These are phyloP conservation scores for Reinhardtius hippoglossoides DNA, from an alignment of 2,113 vertebrate species.

Conservation along the genomic window DNA sequence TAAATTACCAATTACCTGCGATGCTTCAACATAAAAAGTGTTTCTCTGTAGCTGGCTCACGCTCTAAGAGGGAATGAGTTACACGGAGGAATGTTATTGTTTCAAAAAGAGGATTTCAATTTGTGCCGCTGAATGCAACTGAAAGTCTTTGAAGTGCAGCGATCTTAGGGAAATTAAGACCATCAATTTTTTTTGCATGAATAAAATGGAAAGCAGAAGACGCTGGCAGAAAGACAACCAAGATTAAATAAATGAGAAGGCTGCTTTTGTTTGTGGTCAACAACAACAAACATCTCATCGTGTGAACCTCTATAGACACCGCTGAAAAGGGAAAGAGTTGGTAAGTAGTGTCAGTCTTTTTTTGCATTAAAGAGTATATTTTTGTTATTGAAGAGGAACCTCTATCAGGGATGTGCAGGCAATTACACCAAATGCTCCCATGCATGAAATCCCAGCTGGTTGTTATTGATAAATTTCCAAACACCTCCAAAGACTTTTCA, in stretches of 20 bases:
- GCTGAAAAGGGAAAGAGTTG: conserved; percentile 43
- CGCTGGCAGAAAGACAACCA: conserved; percentile 28
- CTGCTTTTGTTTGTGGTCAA: conserved; percentile 57
- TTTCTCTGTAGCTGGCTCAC: conserved; percentile 49
- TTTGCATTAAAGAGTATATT: conserved; percentile 78
- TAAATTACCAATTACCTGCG: conserved; percentile 56
- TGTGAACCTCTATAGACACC: conserved; percentile 39
- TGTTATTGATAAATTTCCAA: conserved; percentile 87
- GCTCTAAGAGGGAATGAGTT: conserved; percentile 51
- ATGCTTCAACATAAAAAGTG: conserved; percentile 31
- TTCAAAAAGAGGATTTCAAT: conserved; percentile 68
- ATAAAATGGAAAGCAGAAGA: conserved; percentile 32
- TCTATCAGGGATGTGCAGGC: conserved; percentile 85
- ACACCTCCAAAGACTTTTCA: conserved; percentile 85
- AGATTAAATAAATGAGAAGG: conserved; percentile 39
- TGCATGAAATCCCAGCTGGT: conserved; percentile 86
- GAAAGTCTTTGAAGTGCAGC: conserved; percentile 68
- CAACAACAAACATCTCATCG: conserved; percentile 51
- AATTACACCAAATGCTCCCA: conserved; percentile 85
- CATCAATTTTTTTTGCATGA: conserved; percentile 32
- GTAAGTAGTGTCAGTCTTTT: conserved; percentile 71
- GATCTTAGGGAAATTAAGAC: conserved; percentile 62
- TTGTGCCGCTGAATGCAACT: conserved; percentile 68
- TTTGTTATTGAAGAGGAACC: conserved; percentile 81
- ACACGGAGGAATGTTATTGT: conserved; percentile 61